Base-by-base conservation (phyloP, 2,113 vertebrate genomes). In the Deroptyus accipitrinus region DNA sequence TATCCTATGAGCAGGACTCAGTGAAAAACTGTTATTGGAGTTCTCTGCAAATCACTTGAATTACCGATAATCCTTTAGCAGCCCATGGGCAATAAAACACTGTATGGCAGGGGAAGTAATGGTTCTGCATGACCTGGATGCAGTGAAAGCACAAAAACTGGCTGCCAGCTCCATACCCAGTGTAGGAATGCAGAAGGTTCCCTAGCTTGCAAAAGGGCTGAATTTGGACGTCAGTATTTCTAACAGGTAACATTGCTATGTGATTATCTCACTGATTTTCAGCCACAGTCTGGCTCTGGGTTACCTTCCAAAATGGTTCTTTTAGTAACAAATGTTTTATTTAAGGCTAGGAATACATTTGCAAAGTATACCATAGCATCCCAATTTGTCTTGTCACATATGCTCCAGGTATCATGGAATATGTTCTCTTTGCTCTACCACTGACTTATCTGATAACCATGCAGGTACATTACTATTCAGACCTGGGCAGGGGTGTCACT, bases 21-120 rank as follows among this genome's bases (percentile, higher is more conserved):
- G 57, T 49, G 48, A 94, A 94, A 86, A 64, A 33, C 10, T 80
- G 48, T 66, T 86, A 62, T 18, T 75, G 70, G 76, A 94, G 73
- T 78, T 75, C 84, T 91, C 92, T 61, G 83, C 75, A 94, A 94
- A 90, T 91, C 94, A 73, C 67, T 62, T 83, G 89, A 83, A 94
- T 91, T 85, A 79, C 66, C 0, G 6, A 79, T 92, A 96, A 96
- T 89, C 92, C 91, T 91, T 91, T 79, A 76, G 83, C 88, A 91
- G 25, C 52, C 64, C 66, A 35, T 41, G 46, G 91, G 73, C 86
- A 92, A 27, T 77, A 73, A 92, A 64, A 62, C 1, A 1, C 31
- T 5, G 1, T 9, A 23, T 83, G 83, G 55, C 33, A 61, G 7
- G 14, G 51, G 55, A 83, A 75, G 27, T 13, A 31, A 88, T 28